Base-by-base conservation (phyloP, 2,888 invertebrate genomes). In the Cosmorhoe ocellata region DNA sequence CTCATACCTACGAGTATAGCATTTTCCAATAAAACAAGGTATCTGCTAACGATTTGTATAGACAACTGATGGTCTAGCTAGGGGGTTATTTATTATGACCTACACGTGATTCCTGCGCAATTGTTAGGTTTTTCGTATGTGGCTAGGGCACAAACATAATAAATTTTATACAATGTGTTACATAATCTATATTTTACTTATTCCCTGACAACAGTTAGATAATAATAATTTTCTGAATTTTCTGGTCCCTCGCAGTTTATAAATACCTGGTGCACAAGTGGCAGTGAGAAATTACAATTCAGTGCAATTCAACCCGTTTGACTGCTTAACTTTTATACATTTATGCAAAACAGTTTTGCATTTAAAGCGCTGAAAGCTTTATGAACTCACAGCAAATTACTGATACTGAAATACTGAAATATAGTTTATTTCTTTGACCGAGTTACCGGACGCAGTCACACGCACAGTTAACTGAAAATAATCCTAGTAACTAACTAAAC, bases 1-100 rank as follows among this genome's bases (percentile, higher is more conserved):
- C 47, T 46, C 18, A 6, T 36, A 48, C 43, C 22, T 45, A 28
- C 14, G 13, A 13, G 7, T 3, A 33, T 36, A 45, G 18, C 18
- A 18, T 18, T n/a, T n/a, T n/a, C n/a, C n/a, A n/a, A 18, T 2
- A 4, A 3, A 18, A 4, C 2, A 3, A 18, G 18, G 4, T 18
- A 18, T 18, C 36, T 44, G 50, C 28, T 36, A 41, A 38, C 34
- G 36, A 22, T 44, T 42, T 44, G 12, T 50, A 38, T 32, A 14
- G 36, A 31, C 32, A 38, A 7, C 31, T 26, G 24, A 45, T 38
- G 30, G 27, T 13, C 10, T 30, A 22, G 28, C 10, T 5, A n/a
- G 18, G 22, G 10, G 10, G 10, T 22, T 6, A 33, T 33, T 33
- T 9, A 33, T 31, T 14, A 30, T 30, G 30, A 30, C n/a, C 24